Conservation (phyloP, 2,797 vertebrate species). For the Buceros bicornis region DNA sequence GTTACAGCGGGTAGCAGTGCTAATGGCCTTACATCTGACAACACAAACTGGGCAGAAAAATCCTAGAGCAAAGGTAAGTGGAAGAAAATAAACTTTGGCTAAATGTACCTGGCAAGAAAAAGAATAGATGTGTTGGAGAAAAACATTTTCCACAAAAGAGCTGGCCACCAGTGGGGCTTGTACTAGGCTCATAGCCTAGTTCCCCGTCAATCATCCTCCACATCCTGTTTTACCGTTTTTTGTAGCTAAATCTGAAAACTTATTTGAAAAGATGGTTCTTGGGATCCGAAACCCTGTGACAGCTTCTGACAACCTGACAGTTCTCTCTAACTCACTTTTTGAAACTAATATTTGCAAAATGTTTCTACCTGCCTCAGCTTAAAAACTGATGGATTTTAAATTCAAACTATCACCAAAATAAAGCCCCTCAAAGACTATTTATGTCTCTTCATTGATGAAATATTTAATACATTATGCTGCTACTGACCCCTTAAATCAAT, state of each 20-base stretch:
- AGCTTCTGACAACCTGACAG: background rate
- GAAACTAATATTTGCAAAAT: background rate
- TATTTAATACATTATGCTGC: background rate
- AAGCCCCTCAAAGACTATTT: background rate
- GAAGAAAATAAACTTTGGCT: background rate
- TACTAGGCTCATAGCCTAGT: background rate
- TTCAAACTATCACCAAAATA: background rate
- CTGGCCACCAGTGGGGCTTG: background rate
- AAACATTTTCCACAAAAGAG: background rate
- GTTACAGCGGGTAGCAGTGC: background rate
- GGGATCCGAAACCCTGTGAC: background rate
- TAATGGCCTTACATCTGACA: background rate
- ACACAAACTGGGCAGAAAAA: background rate
- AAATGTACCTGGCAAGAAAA: background rate
- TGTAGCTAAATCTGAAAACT: background rate
- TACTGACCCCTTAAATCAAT: conserved; percentile 52
- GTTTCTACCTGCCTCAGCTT: background rate
- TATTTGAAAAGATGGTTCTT: background rate
- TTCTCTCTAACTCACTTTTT: background rate
- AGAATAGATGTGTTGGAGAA: background rate
- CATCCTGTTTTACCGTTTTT: background rate
- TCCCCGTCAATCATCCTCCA: background rate
- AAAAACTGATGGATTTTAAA: background rate
- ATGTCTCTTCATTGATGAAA: background rate
- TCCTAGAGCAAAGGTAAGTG: background rate